phyloP scores from a whole-genome alignment of 2,113 vertebrate genomes.

The Plecotus auritus region DNA sequence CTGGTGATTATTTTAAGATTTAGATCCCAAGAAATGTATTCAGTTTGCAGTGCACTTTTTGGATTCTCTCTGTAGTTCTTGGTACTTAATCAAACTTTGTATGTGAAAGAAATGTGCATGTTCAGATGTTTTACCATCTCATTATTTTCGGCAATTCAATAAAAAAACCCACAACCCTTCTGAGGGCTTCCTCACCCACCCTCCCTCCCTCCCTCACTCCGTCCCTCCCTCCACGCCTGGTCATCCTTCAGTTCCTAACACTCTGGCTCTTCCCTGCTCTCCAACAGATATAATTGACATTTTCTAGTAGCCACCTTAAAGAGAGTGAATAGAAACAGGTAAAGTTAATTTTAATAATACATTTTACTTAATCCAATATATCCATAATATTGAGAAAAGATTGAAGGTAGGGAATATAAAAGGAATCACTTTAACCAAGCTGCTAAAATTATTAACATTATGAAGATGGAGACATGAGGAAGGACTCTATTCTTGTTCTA shows the following conservation, averaged over 20 bases:
- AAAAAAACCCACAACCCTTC: neutral
- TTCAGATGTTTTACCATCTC: neutral
- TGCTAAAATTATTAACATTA: neutral
- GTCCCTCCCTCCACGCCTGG: accelerated
- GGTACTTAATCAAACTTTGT: neutral
- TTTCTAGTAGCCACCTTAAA: neutral
- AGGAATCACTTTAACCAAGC: neutral
- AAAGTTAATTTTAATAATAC: neutral
- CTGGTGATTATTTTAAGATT: neutral
- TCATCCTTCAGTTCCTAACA: neutral
- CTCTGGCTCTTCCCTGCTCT: neutral
- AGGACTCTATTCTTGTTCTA: neutral
- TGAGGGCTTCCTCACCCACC: too few species aligned
- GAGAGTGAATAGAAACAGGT: neutral
- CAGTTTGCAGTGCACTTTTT: neutral
- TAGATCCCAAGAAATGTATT: neutral
- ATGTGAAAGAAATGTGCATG: neutral
- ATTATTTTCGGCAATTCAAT: neutral
- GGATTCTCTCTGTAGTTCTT: neutral
- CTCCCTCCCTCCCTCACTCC: neutral
- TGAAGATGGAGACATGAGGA: neutral
- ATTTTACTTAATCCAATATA: neutral
- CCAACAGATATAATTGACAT: neutral
- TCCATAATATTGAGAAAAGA: neutral
- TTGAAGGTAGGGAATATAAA: neutral